Percentiles rank a stretch among this genome's conserved stretches.
phyloP scores from a whole-genome alignment of 2,113 vertebrate genomes.

The Perca fluviatilis region DNA sequence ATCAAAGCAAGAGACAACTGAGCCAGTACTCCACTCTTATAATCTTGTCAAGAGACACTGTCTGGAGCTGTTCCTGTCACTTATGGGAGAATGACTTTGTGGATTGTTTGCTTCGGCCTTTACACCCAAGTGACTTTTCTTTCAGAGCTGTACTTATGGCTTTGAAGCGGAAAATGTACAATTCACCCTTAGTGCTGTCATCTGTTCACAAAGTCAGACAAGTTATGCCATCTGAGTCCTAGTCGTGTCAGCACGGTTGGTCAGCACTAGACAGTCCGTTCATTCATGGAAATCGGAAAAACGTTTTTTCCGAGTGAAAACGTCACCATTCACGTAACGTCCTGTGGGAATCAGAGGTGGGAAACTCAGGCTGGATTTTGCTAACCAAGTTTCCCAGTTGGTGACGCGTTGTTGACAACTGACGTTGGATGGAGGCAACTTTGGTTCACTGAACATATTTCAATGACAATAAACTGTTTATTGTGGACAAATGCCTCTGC shows the following conservation, averaged over 20 bases:
- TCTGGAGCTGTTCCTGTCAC: slow-evolving; percentile 33
- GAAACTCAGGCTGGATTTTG: too few species aligned
- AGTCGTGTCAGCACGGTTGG: slow-evolving; percentile 1
- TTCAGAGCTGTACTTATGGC: slow-evolving; percentile 1
- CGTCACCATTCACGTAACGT: too few species aligned
- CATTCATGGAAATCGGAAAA: too few species aligned
- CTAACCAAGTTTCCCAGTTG: too few species aligned
- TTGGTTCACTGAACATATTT: too few species aligned
- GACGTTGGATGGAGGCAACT: too few species aligned
- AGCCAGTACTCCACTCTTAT: slow-evolving; percentile 41
- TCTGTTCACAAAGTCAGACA: slow-evolving; percentile 13
- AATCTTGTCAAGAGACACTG: slow-evolving; percentile 53
- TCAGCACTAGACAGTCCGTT: not conserved
- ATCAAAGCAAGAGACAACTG: slow-evolving; percentile 38
- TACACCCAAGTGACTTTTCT: slow-evolving; percentile 35
- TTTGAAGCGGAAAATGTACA: slow-evolving; percentile 12
- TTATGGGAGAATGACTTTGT: slow-evolving; percentile 35
- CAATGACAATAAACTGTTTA: too few species aligned
- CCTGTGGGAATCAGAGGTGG: too few species aligned
- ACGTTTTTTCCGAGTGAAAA: too few species aligned
- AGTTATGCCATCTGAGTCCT: not conserved
- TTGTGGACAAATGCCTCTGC: too few species aligned
- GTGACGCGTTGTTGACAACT: too few species aligned
- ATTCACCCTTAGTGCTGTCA: slow-evolving; percentile 8
- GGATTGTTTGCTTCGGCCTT: slow-evolving; percentile 35